Conservation (phyloP, 2,113 vertebrate genomes). For the Rhabdornis inornatus region DNA sequence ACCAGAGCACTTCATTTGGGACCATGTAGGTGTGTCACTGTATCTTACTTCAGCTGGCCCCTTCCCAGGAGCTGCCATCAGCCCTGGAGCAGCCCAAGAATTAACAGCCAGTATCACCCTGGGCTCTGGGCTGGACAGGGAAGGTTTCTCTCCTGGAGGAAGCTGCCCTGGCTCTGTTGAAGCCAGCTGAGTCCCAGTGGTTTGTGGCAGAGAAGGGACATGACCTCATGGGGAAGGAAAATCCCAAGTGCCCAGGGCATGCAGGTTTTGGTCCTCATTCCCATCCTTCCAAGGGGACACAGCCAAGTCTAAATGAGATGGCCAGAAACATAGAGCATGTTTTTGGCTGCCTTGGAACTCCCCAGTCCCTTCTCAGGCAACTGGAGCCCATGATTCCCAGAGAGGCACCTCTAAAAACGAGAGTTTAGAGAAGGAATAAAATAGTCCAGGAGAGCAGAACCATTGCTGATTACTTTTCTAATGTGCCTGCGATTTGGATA, state of each 20-base stretch:
- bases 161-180: background rate
- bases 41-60: background rate
- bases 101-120: background rate
- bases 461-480: background rate
- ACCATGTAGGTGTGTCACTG: background rate
- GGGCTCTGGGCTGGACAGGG: background rate
- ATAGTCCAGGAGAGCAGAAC: background rate
- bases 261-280: background rate
- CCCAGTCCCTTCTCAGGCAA: background rate
- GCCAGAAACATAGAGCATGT: background rate
- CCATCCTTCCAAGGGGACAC: background rate
- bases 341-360: background rate
- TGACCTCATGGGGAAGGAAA: background rate
- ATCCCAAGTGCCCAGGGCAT: background rate
- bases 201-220: background rate
- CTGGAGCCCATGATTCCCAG: background rate
- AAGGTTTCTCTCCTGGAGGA: background rate
- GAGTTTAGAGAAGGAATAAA: background rate
- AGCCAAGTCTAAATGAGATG: background rate
- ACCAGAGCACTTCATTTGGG: background rate
- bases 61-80: background rate
- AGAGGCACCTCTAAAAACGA: background rate
- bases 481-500: background rate
- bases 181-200: background rate
- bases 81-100: background rate